Conservation (phyloP, 2,113 vertebrate species). For the Lophochroa leadbeateri region DNA sequence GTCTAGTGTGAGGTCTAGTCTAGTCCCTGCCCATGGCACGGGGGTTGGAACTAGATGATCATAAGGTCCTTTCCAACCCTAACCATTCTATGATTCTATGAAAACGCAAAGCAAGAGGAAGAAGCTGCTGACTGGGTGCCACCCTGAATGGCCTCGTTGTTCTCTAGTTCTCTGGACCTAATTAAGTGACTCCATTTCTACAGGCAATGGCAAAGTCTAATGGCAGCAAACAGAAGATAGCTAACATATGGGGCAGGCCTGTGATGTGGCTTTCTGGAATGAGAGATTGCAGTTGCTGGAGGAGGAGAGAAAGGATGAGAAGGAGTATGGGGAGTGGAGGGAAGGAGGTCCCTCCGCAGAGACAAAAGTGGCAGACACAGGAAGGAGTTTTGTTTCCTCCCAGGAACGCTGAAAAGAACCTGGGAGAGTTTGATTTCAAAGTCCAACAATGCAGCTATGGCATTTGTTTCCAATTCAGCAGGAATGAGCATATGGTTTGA, state of each 20-base stretch:
- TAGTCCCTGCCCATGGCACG: not conserved
- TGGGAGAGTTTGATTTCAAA: slow-evolving; percentile 70
- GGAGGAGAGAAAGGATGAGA: not conserved
- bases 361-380: slow-evolving; percentile 56
- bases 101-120: not conserved
- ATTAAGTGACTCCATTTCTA: not conserved
- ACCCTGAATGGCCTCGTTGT: not conserved
- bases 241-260: slow-evolving; percentile 41
- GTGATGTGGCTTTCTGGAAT: slow-evolving; percentile 62
- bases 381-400: slow-evolving; percentile 69
- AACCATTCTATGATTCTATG: not conserved
- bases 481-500: slow-evolving; percentile 64
- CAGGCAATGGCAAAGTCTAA: not conserved
- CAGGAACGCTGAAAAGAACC: slow-evolving; percentile 53
- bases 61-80: not conserved
- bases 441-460: slow-evolving; percentile 31
- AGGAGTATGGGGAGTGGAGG: not conserved
- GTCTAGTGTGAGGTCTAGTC: not conserved
- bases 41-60: not conserved
- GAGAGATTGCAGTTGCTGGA: not conserved
- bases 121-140: not conserved
- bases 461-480: slow-evolving; percentile 71
- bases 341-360: slow-evolving; percentile 40
- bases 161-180: slow-evolving; percentile 41
- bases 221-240: slow-evolving; percentile 31